Evolutionary conservation across 2,888 invertebrate genomes (phyloP), one percentile per base, ranked within the genome.

Genomic region (Congeria kusceri): DNA sequence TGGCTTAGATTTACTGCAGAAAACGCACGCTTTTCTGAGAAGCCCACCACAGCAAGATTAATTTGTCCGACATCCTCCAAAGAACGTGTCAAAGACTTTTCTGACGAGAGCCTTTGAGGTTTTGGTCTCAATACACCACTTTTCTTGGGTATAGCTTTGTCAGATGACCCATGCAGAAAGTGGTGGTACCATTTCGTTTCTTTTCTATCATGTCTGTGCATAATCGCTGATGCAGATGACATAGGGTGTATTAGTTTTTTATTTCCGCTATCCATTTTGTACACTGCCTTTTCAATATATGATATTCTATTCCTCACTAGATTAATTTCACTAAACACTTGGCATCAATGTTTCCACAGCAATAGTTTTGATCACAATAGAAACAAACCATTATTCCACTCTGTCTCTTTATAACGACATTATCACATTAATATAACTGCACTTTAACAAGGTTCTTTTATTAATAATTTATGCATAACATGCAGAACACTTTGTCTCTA

Each of bases 141-240:
- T 23, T 53, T 2, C 53, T 53, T 53, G 53, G 9, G 25, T 39
- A 39, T 13, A 39, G 39, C 9, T 39, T 39, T 39, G 13, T 39
- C 39, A 25, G 53, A 53, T 20, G 53, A 28, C 25, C 72, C 62
- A 44, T 65, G 75, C 39, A 80, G 53, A 13, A 84, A 28, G 29
- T 67, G 77, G 20, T 64, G 61, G 47, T 74, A 84, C 84, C 84
- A 84, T 28, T 77, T 70, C 39, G 73, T 73, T 27, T 83, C 77
- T 68, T 84, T 87, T n/a, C 80, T 80, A 4, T 77, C 71, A 77
- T 87, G 87, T 63, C 87, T 79, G 68, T 77, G 71, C 87, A 87
- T 87, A 18, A 87, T 87, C 47, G 72, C 84, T 27, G 84, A 80
- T 29, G 87, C 87, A 67, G 87, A 87, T 11, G 87, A 87, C 59